Evolutionary conservation across 1,140 invertebrate species (phyloP).

Genomic region (Cydia fagiglandana): DNA sequence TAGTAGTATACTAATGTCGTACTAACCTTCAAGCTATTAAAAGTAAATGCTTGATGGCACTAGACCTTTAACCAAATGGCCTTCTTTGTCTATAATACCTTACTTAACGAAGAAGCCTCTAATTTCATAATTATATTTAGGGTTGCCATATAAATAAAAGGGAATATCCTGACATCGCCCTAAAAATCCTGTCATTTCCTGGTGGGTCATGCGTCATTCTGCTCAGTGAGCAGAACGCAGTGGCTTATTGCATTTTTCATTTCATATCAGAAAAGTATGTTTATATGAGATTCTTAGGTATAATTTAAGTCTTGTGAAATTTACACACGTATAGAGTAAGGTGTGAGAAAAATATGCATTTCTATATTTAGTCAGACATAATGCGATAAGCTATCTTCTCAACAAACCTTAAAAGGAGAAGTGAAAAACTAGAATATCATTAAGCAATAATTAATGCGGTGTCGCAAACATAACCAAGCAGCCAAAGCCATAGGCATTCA

Average conservation of each 20-base stretch:
- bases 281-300: too few relatives aligned
- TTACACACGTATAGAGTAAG: neutral
- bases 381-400: neutral
- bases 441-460: constrained; percentile 5
- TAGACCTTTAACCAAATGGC: neutral
- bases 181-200: too few relatives aligned
- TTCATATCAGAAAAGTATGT: too few relatives aligned
- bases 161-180: too few relatives aligned
- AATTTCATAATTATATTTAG: too few relatives aligned
- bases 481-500: neutral
- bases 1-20: neutral
- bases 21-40: neutral
- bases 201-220: too few relatives aligned
- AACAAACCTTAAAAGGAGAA: neutral
- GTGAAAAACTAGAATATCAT: constrained; percentile 7
- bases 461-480: neutral
- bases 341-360: constrained; percentile 1
- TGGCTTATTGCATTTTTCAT: too few relatives aligned
- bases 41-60: constrained; percentile 1
- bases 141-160: too few relatives aligned
- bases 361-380: neutral
- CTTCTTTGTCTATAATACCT: neutral
- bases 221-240: too few relatives aligned
- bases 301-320: too few relatives aligned
- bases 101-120: neutral